Conservation (phyloP, 2,888 invertebrate genomes). For the Diplolepis rosae region DNA sequence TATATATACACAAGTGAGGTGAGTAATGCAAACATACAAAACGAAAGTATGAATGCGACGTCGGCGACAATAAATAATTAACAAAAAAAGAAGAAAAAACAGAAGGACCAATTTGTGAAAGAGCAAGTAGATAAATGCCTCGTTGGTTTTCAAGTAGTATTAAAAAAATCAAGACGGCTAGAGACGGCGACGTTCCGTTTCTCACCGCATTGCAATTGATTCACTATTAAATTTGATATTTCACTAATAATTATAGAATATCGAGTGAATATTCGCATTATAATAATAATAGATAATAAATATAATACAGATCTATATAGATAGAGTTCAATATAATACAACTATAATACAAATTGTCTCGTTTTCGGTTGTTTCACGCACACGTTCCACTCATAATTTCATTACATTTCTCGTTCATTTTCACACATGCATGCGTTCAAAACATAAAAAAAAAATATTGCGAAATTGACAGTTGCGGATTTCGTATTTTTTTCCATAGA, state of each 20-base stretch:
- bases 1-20: constrained; percentile 9
- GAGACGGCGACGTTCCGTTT: constrained; percentile 44
- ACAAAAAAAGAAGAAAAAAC: constrained; percentile 44
- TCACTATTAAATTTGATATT: constrained; percentile 71
- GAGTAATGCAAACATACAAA: constrained; percentile 42
- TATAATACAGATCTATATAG: constrained; percentile 73
- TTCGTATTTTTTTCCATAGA: constrained; percentile 50
- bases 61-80: constrained; percentile 56
- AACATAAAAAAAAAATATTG: constrained; percentile 47
- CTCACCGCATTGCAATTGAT: constrained; percentile 63
- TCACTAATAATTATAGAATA: constrained; percentile 71
- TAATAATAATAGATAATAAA: constrained; percentile 66
- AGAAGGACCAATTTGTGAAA: constrained; percentile 51
- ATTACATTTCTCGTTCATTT: constrained; percentile 50
- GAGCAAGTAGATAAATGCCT: constrained; percentile 51
- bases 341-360: constrained; percentile 68
- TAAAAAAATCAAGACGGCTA: constrained; percentile 47
- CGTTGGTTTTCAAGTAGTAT: constrained; percentile 51
- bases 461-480: constrained; percentile 56
- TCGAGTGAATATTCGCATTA: constrained; percentile 69
- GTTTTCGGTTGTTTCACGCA: constrained; percentile 50
- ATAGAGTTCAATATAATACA: constrained; percentile 72
- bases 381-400: constrained; percentile 44
- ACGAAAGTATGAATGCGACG: constrained; percentile 37
- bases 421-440: constrained; percentile 44